Evolutionary conservation across 2,888 invertebrate genomes (phyloP), one percentile per base, ranked within the genome.

Genomic region (Lasioglossum oenotherae): DNA sequence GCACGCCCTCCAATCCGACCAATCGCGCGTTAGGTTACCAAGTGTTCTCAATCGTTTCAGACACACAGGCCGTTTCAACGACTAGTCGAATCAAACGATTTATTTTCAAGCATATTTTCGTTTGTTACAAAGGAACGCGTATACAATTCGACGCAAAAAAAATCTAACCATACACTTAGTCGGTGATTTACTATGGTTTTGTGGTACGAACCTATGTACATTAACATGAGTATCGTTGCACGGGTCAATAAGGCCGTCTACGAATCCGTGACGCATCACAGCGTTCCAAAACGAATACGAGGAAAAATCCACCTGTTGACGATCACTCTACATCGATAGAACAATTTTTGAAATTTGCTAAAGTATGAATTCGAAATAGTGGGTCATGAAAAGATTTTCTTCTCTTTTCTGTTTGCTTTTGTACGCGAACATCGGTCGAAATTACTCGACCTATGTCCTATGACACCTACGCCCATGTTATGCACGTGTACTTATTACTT

Each of bases 1-100:
- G 60, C 87, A 91, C 92, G 87, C 90, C 92, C 89, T 87, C 84
- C 69, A 76, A 44, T 31, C 49, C 81, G 82, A 88, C 92, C 93
- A 93, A 91, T 92, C 84, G 71, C 67, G 38, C 19, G 67, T 72
- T 74, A 67, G 81, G 57, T 27, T 75, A 73, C 53, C 60, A 41
- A 82, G 64, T 53, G 76, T 81, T 84, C 82, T 86, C 88, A 87
- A 81, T 69, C 41, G 16, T 41, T 35, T 31, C 12, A 31, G 46
- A 14, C 44, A 0, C 10, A 49, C 41, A n/a, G 16, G 1, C 12
- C 64, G 38, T 57, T 19, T 27, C 19, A 72, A 16, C 49, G 19
- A 8, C 1, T 64, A 6, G 31, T 53, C 16, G 38, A 27, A 5
- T n/a, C 23, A 35, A 49, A 5, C 1, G 3, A 23, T 44, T 4